Conservation (phyloP, 2,888 invertebrate species). For the Iselma pallidipennis region DNA sequence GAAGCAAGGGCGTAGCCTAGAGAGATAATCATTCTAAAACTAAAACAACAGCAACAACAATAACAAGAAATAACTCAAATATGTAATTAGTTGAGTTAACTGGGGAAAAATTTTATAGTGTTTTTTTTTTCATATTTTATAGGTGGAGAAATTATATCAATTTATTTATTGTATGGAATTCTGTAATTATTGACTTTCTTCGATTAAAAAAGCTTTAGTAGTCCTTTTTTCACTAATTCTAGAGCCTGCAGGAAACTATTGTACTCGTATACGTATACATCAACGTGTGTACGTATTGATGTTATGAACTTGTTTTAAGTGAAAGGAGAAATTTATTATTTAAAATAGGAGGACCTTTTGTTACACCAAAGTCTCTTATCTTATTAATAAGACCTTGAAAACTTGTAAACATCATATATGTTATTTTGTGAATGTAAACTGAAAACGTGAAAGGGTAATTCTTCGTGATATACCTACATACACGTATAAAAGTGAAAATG, state of each 20-base stretch:
- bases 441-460: background rate
- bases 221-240: background rate
- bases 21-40: background rate
- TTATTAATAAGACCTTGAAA: too few relatives aligned
- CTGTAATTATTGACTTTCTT: background rate
- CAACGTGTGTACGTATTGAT: too few relatives aligned
- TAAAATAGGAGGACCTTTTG: background rate
- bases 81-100: background rate
- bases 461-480: too few relatives aligned
- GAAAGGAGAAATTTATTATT: constrained; percentile 15
- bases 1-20: constrained; percentile 3
- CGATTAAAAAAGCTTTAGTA: too few relatives aligned
- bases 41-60: background rate
- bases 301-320: constrained; percentile 5
- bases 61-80: background rate
- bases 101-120: background rate
- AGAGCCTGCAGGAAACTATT: background rate
- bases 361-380: too few relatives aligned
- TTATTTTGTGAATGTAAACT: too few relatives aligned
- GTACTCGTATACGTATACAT: background rate
- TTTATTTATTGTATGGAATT: too few relatives aligned
- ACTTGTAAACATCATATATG: too few relatives aligned
- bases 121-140: background rate
- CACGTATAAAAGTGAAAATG: background rate
- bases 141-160: too few relatives aligned